Base-by-base conservation (phyloP, 2,888 invertebrate species). In the Celastrina argiolus region DNA sequence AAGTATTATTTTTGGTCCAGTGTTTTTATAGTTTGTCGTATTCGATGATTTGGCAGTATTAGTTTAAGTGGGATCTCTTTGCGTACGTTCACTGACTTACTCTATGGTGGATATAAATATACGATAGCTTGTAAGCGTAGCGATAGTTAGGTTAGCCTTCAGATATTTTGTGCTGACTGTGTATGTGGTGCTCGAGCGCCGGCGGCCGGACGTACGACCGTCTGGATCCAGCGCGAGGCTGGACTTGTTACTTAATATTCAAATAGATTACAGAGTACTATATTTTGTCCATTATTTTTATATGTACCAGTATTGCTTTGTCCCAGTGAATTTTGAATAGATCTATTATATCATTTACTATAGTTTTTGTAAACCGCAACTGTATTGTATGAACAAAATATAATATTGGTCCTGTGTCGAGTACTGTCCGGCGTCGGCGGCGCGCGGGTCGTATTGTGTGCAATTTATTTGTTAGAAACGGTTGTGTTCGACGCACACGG, bases 41-140 rank as follows among this genome's bases (percentile, higher is more conserved):
- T 59, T 61, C 51, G 36, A 84, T 84, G 82, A 83, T 84, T 86
- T 81, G 85, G 80, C 89, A 88, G 90, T 90, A 90, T 90, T 89
- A 88, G 77, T 84, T 79, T 73, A 79, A 82, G 81, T 78, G 85
- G 79, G 88, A 88, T 88, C 88, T 88, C 88, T 77, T 83, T 81
- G 74, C 81, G 76, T 80, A 78, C 76, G 81, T 87, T 88, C 82
- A 82, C 80, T 84, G 78, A 81, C 76, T 78, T 78, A 84, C 79
- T 84, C 71, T 84, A 83, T 80, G 85, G 85, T 88, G 88, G 86
- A 83, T 88, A 89, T 88, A 87, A 84, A 83, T 87, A 88, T 91
- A 91, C 88, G 88, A 88, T 91, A 89, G 84, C 69, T 45, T 78
- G 72, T 89, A 88, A 89, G 87, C 66, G 78, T 79, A 87, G 83